A percentile compares a stretch with the other conserved stretches of the same genome.
Evolutionary conservation across 2,113 vertebrate genomes (phyloP).

Genomic region (Thryonomys swinderianus): DNA sequence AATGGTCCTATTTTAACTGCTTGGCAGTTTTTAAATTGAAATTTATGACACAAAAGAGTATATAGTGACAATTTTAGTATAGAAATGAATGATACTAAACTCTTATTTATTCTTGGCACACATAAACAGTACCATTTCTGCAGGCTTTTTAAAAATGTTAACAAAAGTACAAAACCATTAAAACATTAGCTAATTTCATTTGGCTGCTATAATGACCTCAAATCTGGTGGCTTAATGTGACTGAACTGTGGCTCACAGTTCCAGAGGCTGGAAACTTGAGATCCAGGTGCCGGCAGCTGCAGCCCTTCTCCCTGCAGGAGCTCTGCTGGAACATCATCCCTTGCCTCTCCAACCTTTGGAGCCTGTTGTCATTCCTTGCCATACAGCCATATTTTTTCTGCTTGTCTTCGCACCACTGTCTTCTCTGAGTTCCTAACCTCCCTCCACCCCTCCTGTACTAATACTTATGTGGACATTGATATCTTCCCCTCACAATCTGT

Average conservation of each 20-base stretch:
- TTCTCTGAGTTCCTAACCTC: not conserved
- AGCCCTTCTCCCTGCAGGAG: not conserved
- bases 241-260: constrained; percentile 5
- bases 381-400: not conserved
- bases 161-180: not conserved
- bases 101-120: constrained; percentile 12
- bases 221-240: not conserved
- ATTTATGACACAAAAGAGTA: constrained; percentile 68
- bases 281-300: not conserved
- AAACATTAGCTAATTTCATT: constrained; percentile 51
- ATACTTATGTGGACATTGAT: not conserved
- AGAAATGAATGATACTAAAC: constrained; percentile 59
- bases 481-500: not conserved
- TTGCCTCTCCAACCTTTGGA: not conserved
- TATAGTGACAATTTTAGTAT: constrained; percentile 61
- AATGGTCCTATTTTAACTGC: constrained; percentile 79
- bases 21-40: constrained; percentile 76
- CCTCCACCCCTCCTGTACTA: not conserved
- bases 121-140: constrained; percentile 47
- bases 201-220: constrained; percentile 32
- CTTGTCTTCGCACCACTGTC: not conserved
- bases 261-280: not conserved
- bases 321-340: not conserved
- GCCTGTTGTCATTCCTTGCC: not conserved
- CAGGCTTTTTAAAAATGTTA: constrained; percentile 53